Evolutionary conservation across 2,888 invertebrate genomes (phyloP), one percentile per base, ranked within the genome.

Genomic region (Rutpela maculata): DNA sequence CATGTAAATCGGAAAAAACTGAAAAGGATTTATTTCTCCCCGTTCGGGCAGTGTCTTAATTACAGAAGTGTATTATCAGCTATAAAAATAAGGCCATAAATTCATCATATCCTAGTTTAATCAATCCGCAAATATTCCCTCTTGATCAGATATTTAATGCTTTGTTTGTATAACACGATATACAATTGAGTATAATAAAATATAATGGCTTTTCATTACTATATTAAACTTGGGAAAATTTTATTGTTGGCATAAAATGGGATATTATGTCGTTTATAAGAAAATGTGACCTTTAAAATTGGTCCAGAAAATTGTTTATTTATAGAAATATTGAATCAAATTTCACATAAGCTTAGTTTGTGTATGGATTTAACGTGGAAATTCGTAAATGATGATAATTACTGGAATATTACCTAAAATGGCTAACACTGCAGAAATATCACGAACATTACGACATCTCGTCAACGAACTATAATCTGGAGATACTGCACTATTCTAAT

Each of bases 91-190:
- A 75, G 11, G 66, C 43, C 70, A 84, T 85, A 81, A 78, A 79
- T 79, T 75, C 67, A 77, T 68, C 71, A 74, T 72, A 76, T 80
- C 84, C 81, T 78, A 77, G 84, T 83, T 83, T 85, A 85, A 85
- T 86, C 84, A 85, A 81, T 81, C 81, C 76, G 80, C 82, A 85
- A 84, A 86, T 85, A 84, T 85, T 81, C 81, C 81, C 78, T 80
- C 84, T 80, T 83, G 83, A 83, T 83, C 84, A 83, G 81, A 81
- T 79, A 80, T 86, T 86, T 86, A 86, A 86, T 82, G 85, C 80
- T 76, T 80, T 85, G 85, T 86, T 86, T 86, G 79, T 85, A 82
- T 82, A 82, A 81, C 81, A 83, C 78, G 72, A 75, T 31, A 68
- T 63, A 74, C 75, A 75, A 75, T 80, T 69, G 69, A 19, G 73